Conservation (phyloP, 92 coral and sea anemone genomes). For the Palythoa grandiflora region DNA sequence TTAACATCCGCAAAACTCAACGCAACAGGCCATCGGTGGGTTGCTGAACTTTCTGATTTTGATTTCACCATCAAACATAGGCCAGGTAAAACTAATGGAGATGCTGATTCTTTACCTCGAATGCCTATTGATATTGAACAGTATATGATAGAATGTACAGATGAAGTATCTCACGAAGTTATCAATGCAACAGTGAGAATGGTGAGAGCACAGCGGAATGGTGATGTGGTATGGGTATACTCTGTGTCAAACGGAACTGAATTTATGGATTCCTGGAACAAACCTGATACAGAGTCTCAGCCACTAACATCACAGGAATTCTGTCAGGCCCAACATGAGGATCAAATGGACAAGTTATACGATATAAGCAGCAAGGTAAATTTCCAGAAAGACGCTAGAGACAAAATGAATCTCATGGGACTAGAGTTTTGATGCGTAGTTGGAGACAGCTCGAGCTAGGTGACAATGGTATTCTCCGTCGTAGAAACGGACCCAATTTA, state of each 20-base stretch:
- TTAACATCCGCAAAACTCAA: background rate
- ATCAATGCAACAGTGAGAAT: constrained; percentile 31
- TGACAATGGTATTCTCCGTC: no score
- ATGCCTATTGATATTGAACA: constrained; percentile 43
- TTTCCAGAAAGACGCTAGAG: constrained; percentile 13
- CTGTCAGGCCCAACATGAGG: constrained; percentile 49
- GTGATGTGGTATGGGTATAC: no score
- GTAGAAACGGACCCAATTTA: no score
- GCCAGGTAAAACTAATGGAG: constrained; percentile 45
- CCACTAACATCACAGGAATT: constrained; percentile 54
- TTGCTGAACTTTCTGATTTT: constrained; percentile 47
- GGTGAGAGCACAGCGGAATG: constrained; percentile 51
- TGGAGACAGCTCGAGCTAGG: no score
- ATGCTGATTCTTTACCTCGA: constrained; percentile 52
- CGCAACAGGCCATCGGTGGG: constrained; percentile 47
- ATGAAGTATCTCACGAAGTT: constrained; percentile 29
- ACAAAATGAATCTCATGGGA: no score
- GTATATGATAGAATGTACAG: constrained; percentile 45
- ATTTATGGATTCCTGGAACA: background rate
- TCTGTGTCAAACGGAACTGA: constrained; percentile 25
- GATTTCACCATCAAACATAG: constrained; percentile 45
- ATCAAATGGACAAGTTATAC: constrained; percentile 45
- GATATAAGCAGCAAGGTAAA: constrained; percentile 35
- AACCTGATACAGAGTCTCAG: constrained; percentile 6
- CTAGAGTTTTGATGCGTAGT: no score